Evolutionary conservation across 37 sponge, comb jelly and placozoan species (phyloP).

Genomic region (Trichoplax adhaerens): DNA sequence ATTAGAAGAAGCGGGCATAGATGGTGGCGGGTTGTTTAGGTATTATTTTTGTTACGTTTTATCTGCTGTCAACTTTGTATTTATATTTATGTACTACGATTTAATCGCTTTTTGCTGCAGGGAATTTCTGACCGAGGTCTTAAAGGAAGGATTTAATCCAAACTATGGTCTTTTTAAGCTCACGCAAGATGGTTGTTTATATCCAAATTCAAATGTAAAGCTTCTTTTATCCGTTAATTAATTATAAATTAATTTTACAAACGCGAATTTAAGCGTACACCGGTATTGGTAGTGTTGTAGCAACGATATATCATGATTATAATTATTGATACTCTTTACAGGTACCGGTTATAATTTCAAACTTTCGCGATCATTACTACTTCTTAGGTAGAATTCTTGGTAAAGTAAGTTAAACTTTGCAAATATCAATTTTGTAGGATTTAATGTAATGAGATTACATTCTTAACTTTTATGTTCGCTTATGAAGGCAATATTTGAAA

Average conservation of each 20-base stretch:
- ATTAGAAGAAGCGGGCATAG: slow-evolving; percentile 23
- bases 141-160: slow-evolving; percentile 15
- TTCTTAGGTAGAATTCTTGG: slow-evolving; percentile 79
- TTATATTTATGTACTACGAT: too few species aligned
- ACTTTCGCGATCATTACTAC: slow-evolving; percentile 48
- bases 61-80: too few species aligned
- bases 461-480: neutral
- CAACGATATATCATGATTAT: too few species aligned
- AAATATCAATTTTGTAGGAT: neutral
- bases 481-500: slow-evolving; percentile 50
- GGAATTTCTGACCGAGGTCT: slow-evolving; percentile 6
- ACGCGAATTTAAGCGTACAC: too few species aligned
- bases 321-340: too few species aligned
- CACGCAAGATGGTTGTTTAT: slow-evolving; percentile 8
- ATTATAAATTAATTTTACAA: too few species aligned
- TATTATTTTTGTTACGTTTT: too few species aligned
- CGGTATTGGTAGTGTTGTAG: too few species aligned
- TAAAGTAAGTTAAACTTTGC: slow-evolving; percentile 30
- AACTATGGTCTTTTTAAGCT: slow-evolving; percentile 14
- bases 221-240: too few species aligned
- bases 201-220: slow-evolving; percentile 7
- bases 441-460: neutral
- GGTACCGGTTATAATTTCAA: slow-evolving; percentile 16
- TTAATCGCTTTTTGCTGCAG: neutral
- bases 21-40: slow-evolving; percentile 22